A percentile compares a stretch with the other conserved stretches of the same genome.
Evolutionary conservation across 2,797 vertebrate species (phyloP).

Genomic region (Buceros bicornis): DNA sequence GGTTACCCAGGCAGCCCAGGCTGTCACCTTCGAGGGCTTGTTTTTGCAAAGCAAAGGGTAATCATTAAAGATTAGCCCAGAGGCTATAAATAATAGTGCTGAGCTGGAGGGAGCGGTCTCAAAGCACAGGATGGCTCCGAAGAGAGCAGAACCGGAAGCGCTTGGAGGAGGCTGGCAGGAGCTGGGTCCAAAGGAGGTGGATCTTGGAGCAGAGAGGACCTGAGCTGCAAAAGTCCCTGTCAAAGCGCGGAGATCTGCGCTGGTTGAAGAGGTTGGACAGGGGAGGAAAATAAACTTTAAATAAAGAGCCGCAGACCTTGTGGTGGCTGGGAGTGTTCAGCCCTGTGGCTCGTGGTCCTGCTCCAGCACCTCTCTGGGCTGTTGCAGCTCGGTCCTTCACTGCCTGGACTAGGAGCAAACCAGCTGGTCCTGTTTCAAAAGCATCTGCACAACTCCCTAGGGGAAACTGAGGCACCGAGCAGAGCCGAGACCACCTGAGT

Average conservation of each 20-base stretch:
- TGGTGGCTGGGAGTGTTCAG: background rate
- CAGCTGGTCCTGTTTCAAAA: constrained; percentile 28
- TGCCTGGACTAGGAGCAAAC: background rate
- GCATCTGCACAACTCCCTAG: background rate
- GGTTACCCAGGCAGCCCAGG: background rate
- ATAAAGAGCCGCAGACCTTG: background rate
- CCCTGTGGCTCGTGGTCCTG: background rate
- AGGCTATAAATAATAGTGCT: constrained; percentile 71
- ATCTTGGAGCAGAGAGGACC: background rate
- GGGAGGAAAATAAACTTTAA: background rate
- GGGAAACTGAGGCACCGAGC: constrained; percentile 1
- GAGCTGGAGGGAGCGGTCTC: constrained; percentile 51
- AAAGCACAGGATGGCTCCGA: background rate
- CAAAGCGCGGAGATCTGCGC: background rate
- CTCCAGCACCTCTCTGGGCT: background rate
- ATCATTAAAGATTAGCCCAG: constrained; percentile 46
- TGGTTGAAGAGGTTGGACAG: background rate
- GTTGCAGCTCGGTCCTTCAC: background rate
- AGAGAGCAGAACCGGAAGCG: background rate
- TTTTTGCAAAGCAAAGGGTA: background rate
- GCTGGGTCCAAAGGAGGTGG: background rate
- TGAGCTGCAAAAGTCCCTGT: background rate
- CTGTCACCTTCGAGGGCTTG: constrained; percentile 20
- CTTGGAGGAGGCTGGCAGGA: background rate
- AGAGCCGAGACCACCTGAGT: constrained; percentile 26